These are phyloP conservation scores for Jordanella pulchra DNA, from an alignment of 2,797 vertebrate species.

Conservation along the genomic window DNA sequence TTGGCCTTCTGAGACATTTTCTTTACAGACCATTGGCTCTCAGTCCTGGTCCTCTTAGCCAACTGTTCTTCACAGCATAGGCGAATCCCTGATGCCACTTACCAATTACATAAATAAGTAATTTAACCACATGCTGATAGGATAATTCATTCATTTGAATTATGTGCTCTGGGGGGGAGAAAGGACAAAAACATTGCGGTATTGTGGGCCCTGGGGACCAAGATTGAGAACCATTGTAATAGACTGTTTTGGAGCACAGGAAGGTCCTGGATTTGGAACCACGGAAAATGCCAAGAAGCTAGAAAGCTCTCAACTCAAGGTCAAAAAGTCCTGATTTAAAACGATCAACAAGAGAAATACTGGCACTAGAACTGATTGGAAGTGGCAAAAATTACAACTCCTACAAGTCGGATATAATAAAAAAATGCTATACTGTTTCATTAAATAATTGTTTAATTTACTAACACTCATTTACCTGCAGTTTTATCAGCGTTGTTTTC, in stretches of 20 bases:
- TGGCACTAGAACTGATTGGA: too few species aligned
- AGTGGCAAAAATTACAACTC: neutral
- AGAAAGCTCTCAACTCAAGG: neutral
- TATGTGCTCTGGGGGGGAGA: neutral
- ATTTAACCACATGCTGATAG: neutral
- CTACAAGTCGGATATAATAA: neutral
- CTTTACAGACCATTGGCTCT: neutral
- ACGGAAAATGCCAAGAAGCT: neutral
- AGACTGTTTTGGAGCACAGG: neutral
- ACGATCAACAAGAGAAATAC: neutral
- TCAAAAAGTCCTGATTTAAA: neutral
- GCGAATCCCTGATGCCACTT: neutral
- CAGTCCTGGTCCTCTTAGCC: neutral
- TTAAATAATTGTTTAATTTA: conserved; percentile 3
- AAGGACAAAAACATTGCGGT: neutral
- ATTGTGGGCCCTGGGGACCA: neutral
- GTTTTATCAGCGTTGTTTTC: conserved; percentile 1
- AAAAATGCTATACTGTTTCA: neutral
- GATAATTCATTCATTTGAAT: neutral
- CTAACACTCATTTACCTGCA: conserved; percentile 1
- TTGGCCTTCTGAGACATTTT: neutral
- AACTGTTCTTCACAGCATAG: neutral
- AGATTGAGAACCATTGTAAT: neutral
- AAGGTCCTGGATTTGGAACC: neutral
- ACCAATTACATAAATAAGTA: neutral